Evolutionary conservation across 2,888 invertebrate genomes (phyloP).

Genomic region (Linnaemya tessellans): DNA sequence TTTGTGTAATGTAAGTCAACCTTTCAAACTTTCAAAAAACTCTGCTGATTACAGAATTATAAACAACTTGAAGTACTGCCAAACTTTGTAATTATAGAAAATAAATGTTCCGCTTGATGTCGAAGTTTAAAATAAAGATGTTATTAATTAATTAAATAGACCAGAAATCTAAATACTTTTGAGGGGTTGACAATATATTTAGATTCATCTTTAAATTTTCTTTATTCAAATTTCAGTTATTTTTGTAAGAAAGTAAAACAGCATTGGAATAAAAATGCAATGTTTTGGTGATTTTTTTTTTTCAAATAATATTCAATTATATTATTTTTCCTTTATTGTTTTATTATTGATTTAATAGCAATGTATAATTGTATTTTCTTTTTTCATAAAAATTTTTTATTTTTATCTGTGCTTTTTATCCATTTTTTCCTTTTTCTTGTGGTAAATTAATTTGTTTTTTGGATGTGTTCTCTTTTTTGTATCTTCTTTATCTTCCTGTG

Average conservation of each 20-base stretch:
- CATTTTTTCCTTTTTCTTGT: conserved; percentile 65
- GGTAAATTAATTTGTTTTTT: conserved; percentile 72
- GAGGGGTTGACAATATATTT: too few relatives aligned
- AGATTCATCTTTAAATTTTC: too few relatives aligned
- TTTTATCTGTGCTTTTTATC: conserved; percentile 72
- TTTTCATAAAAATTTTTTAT: conserved; percentile 64
- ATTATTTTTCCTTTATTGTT: conserved; percentile 62
- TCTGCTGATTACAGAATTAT: too few relatives aligned
- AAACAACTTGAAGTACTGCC: too few relatives aligned
- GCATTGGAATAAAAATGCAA: conserved; percentile 30
- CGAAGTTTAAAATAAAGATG: too few relatives aligned
- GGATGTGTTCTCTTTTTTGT: conserved; percentile 74
- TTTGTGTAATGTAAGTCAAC: too few relatives aligned
- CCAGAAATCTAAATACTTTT: too few relatives aligned
- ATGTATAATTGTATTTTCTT: conserved; percentile 53
- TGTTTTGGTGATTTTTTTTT: background rate
- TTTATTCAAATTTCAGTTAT: too few relatives aligned
- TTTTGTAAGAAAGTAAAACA: background rate
- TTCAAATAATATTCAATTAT: conserved; percentile 69
- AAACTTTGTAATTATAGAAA: too few relatives aligned
- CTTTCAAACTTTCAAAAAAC: too few relatives aligned
- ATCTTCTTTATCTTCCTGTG: conserved; percentile 73
- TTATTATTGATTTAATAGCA: conserved; percentile 66
- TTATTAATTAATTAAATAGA: too few relatives aligned
- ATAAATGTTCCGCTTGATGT: too few relatives aligned